Percentiles rank a stretch among this genome's conserved stretches.
Evolutionary conservation across 2,113 vertebrate genomes (phyloP).

Genomic region (Crotophaga sulcirostris): DNA sequence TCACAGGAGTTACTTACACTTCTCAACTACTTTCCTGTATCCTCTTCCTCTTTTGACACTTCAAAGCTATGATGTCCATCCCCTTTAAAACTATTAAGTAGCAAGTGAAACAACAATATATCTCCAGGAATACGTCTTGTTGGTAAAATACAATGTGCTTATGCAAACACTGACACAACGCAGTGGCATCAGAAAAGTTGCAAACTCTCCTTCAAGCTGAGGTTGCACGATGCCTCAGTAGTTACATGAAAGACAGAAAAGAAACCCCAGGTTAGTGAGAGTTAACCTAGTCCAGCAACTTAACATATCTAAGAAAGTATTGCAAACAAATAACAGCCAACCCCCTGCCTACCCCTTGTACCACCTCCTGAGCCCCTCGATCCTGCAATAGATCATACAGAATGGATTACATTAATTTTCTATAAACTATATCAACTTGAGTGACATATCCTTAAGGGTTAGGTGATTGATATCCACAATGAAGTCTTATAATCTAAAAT

Average conservation of each 20-base stretch:
- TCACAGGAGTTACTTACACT: neutral
- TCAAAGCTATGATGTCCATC: neutral
- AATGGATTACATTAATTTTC: conserved; percentile 81
- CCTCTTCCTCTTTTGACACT: neutral
- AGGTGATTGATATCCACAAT: conserved; percentile 82
- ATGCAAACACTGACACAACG: neutral
- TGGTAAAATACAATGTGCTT: conserved; percentile 20
- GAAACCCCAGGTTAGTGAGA: neutral
- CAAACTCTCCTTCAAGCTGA: neutral
- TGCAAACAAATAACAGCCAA: neutral
- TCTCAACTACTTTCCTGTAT: neutral
- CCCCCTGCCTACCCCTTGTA: neutral
- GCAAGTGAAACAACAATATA: conserved; percentile 10
- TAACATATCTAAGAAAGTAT: neutral
- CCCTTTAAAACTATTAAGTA: neutral
- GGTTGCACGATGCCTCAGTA: neutral
- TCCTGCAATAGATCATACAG: conserved; percentile 70
- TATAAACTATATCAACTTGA: conserved; percentile 81
- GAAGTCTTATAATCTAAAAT: conserved; percentile 82
- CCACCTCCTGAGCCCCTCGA: neutral
- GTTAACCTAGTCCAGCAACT: neutral
- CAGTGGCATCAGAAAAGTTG: neutral
- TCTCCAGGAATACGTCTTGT: neutral
- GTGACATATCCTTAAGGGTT: conserved; percentile 82
- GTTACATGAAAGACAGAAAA: neutral